Evolutionary conservation across 2,888 invertebrate genomes (phyloP), one percentile per base, ranked within the genome.

Genomic region (Trachelus troglodyta): DNA sequence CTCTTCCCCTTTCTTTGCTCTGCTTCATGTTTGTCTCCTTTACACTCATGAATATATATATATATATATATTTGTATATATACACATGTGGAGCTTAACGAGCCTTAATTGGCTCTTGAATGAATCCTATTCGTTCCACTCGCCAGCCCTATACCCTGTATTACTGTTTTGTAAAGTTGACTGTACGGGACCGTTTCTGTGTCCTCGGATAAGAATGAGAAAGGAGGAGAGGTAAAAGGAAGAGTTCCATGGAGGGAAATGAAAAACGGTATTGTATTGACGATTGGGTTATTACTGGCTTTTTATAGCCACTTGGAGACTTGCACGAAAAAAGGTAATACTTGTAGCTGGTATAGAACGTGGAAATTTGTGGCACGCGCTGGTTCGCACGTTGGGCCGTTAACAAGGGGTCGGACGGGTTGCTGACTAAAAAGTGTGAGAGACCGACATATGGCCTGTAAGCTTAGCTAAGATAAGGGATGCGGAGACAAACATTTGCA

Each of bases 381-480:
- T 56, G 56, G 56, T 56, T 56, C 23, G 56, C 56, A 23, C 40
- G 40, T 40, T 40, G 40, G 40, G 15, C 6, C 23, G 40, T 23
- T 15, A 15, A 23, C 9, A 56, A 56, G 56, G 56, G 56, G 23
- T 23, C 2, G 23, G 56, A 9, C 9, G 69, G 78, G 76, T 69
- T 75, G 84, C 82, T 82, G 79, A 81, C 82, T 81, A 80, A 75
- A 74, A 80, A 85, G 84, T 84, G 84, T 86, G 87, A 85, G 85
- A 85, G 85, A 85, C 83, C 79, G 85, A 83, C 88, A 89, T 88
- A 89, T 89, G 90, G 86, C 85, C 83, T 86, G 86, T 87, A 89
- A 89, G 87, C 88, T 86, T 82, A 83, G 81, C 83, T 81, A 84
- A 83, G 89, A 89, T 89, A 89, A 89, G 88, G 85, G 85, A 86